These are phyloP conservation scores for Acrobasis consociella DNA, from an alignment of 2,888 invertebrate species.

Conservation along the genomic window DNA sequence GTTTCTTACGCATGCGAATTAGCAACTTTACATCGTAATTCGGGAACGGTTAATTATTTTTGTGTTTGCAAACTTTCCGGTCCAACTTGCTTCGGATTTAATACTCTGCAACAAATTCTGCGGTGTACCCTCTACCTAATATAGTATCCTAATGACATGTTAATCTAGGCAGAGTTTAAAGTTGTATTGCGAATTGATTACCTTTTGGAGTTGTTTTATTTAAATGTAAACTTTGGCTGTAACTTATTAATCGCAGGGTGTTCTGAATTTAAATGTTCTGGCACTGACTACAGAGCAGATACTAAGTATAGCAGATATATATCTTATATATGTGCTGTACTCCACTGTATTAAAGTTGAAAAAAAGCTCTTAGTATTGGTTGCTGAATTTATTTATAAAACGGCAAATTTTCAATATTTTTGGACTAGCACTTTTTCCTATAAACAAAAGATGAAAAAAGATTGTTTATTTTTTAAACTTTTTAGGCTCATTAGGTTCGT, in stretches of 20 bases:
- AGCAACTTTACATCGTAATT: constrained; percentile 29
- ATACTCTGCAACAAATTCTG: constrained; percentile 10
- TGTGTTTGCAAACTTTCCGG: constrained; percentile 25
- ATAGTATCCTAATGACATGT: constrained; percentile 21
- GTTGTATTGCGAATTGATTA: constrained; percentile 14
- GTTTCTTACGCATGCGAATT: constrained; percentile 29
- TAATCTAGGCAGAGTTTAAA: constrained; percentile 9
- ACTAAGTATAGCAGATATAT: too few relatives aligned
- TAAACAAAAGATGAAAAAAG: too few relatives aligned
- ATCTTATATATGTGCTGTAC: too few relatives aligned
- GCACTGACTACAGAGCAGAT: too few relatives aligned
- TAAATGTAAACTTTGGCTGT: neutral
- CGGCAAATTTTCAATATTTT: too few relatives aligned
- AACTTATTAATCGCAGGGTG: neutral
- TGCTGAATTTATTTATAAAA: too few relatives aligned
- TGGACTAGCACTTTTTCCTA: too few relatives aligned
- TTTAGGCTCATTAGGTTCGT: too few relatives aligned
- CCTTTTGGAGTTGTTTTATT: constrained; percentile 10
- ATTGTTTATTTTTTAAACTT: too few relatives aligned
- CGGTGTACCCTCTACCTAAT: constrained; percentile 18
- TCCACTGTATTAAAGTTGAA: too few relatives aligned
- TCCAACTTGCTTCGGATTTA: constrained; percentile 14
- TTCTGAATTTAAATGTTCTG: too few relatives aligned
- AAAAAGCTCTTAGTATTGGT: too few relatives aligned
- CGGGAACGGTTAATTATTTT: constrained; percentile 30